phyloP scores from a whole-genome alignment of 2,888 invertebrate genomes.

The Trissolcus japonicus region DNA sequence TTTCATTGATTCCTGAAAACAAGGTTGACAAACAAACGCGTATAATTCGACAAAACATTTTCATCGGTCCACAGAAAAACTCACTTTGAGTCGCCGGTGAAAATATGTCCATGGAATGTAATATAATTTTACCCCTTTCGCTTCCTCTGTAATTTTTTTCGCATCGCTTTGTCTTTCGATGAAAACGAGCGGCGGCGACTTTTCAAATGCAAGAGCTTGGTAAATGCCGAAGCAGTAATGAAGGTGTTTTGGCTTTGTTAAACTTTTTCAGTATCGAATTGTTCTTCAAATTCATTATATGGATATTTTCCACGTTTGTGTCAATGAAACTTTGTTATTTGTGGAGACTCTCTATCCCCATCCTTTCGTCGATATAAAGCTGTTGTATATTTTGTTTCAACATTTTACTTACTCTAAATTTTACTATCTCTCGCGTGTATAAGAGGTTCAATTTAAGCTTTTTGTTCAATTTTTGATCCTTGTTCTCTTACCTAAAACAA shows the following conservation, averaged over 20 bases:
- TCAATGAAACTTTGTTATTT: neutral
- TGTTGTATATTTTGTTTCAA: too few relatives aligned
- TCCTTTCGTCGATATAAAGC: too few relatives aligned
- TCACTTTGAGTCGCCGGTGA: conserved; percentile 3
- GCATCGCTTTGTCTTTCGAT: neutral
- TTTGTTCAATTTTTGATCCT: neutral
- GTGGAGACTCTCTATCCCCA: neutral
- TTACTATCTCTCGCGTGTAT: neutral
- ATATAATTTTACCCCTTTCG: conserved; percentile 1
- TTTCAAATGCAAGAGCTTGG: conserved; percentile 8
- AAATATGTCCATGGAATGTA: conserved; percentile 11
- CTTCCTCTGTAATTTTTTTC: neutral
- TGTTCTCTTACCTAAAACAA: neutral
- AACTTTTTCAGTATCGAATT: conserved; percentile 5
- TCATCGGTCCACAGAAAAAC: conserved; percentile 5
- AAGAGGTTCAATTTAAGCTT: neutral
- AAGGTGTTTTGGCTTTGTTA: conserved; percentile 7
- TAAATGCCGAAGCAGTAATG: conserved; percentile 1
- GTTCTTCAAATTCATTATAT: conserved; percentile 5
- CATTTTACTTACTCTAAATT: too few relatives aligned
- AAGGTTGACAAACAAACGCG: conserved; percentile 30
- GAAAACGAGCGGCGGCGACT: conserved; percentile 1
- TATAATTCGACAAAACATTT: conserved; percentile 26
- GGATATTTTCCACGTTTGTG: conserved; percentile 1
- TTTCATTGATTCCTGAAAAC: conserved; percentile 26